Evolutionary conservation across 1,140 invertebrate species (phyloP).

Genomic region (Hormaphis cornu): DNA sequence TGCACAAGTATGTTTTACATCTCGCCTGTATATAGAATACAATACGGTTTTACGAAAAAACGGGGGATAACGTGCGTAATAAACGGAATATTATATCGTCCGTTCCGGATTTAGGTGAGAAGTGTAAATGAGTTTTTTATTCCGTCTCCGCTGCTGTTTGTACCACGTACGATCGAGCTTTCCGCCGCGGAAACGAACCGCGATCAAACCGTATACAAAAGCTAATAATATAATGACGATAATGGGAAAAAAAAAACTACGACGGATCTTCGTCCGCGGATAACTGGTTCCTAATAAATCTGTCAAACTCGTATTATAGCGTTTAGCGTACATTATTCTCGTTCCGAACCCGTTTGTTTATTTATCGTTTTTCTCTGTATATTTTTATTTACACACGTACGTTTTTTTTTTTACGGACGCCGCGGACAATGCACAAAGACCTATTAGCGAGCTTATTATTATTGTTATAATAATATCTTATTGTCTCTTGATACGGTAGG

Average conservation of each 20-base stretch:
- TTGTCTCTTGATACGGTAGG: neutral
- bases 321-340: constrained; percentile 26
- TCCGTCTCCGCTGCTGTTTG: neutral
- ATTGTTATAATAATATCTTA: constrained; percentile 15
- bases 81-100: constrained; percentile 15
- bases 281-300: constrained; percentile 32
- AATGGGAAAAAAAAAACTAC: neutral
- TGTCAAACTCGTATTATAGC: constrained; percentile 28
- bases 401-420: constrained; percentile 20
- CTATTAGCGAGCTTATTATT: constrained; percentile 31
- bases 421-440: constrained; percentile 28
- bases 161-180: constrained; percentile 14
- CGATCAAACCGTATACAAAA: neutral
- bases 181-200: constrained; percentile 14
- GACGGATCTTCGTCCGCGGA: constrained; percentile 14
- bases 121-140: neutral
- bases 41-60: neutral
- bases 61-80: neutral
- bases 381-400: neutral
- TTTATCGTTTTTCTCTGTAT: constrained; percentile 19
- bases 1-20: neutral
- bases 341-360: constrained; percentile 31
- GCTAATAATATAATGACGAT: neutral
- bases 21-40: neutral
- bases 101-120: neutral